phyloP scores from a whole-genome alignment of 2,113 vertebrate genomes.

The Dolichotis patagonum region DNA sequence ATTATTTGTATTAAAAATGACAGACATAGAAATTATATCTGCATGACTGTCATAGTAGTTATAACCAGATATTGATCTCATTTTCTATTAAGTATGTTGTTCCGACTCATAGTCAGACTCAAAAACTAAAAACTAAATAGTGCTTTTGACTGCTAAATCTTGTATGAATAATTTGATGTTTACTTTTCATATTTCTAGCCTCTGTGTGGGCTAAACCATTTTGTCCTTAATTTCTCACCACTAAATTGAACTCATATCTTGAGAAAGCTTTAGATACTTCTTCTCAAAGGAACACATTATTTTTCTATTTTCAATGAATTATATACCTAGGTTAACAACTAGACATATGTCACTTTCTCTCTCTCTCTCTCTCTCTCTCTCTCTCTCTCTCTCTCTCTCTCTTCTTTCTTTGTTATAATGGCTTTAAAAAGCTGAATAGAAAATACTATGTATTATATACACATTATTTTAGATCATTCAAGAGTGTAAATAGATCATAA shows the following conservation, averaged over 20 bases:
- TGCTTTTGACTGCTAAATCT: neutral
- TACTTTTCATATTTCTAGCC: neutral
- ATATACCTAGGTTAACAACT: neutral
- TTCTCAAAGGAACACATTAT: neutral
- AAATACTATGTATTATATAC: neutral
- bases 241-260: neutral
- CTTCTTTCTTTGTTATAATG: neutral
- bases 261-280: neutral
- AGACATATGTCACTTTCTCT: neutral
- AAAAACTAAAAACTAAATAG: neutral
- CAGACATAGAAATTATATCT: neutral
- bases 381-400: neutral
- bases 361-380: neutral
- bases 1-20: neutral
- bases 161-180: neutral
- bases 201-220: neutral
- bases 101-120: neutral
- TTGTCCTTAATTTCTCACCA: neutral
- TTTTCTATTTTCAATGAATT: neutral
- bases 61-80: neutral
- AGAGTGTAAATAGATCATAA: neutral
- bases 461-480: neutral
- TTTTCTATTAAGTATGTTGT: neutral
- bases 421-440: neutral
- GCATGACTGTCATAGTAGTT: neutral